Base-by-base conservation (phyloP, 53 echinoderm and acorn worm genomes). In the Holothuria scabra region DNA sequence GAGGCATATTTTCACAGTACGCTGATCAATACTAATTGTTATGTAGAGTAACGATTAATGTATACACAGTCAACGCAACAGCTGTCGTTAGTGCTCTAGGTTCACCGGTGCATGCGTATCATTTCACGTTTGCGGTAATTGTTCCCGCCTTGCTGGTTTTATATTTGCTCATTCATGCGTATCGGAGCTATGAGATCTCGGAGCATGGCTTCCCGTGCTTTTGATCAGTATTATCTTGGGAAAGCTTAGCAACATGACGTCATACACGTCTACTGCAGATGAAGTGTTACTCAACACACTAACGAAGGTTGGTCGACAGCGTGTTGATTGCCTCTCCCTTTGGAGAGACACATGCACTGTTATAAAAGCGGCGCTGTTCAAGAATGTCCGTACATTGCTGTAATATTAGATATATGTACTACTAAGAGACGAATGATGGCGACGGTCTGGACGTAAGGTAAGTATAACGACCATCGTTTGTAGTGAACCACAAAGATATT, bases 1-100 rank as follows among this genome's bases (percentile, higher is more conserved):
- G 8, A 14, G 18, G 14, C 18, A 2, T 52, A 1, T 52, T 52
- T 52, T 72, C 72, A 48, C 46, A 24, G 44, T 13, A 34, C 72
- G 46, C 18, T 52, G 52, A 72, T 72, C 72, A 72, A 72, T 72
- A 72, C 72, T 72, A 72, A 72, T 72, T 72, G 72, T 72, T 72
- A 46, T n/a, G 72, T 19, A n/a, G 46, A 72, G 48, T 72, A 72
- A 72, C 48, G 72, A 44, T 72, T 72, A 72, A 44, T 72, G 72
- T 72, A 46, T 44, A 46, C 46, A 24, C 24, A 52, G 8, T 52
- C 14, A 72, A 44, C n/a, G 48, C 72, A 48, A 72, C 72, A 72
- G 72, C 72, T 72, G 72, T n/a, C 22, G 44, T 44, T 23, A 72
- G 26, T 46, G 14, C 72, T 72, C 72, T 65, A 25, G 48, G 72